A percentile compares a stretch with the other conserved stretches of the same genome.
phyloP scores from a whole-genome alignment of 2,113 vertebrate species.

The Albula glossodonta region DNA sequence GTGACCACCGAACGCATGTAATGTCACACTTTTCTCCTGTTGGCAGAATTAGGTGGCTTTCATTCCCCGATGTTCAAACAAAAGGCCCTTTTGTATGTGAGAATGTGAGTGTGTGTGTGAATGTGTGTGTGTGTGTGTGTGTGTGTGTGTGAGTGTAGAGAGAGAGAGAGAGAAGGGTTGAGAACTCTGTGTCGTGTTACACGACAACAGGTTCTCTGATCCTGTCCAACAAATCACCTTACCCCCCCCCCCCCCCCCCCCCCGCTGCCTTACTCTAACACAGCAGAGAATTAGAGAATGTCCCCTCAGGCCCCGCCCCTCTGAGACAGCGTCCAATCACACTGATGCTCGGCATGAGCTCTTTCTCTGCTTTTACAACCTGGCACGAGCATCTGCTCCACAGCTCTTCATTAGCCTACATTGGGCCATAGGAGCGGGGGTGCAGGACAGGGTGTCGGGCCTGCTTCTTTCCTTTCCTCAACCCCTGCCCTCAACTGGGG shows the following conservation, averaged over 20 bases:
- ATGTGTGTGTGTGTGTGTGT: slow-evolving; percentile 36
- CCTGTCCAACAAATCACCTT: slow-evolving; percentile 53
- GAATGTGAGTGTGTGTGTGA: slow-evolving; percentile 40
- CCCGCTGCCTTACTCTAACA: neutral
- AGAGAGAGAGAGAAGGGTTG: slow-evolving; percentile 31
- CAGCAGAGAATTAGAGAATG: neutral
- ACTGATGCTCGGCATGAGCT: neutral
- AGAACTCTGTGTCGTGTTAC: slow-evolving; percentile 62
- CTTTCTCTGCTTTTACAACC: neutral
- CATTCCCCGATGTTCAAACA: slow-evolving; percentile 50
- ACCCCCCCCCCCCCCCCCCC: neutral
- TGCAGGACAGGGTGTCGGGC: neutral
- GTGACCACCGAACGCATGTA: slow-evolving; percentile 59
- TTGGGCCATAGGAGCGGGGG: neutral
- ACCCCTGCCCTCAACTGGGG: neutral
- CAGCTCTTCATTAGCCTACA: neutral
- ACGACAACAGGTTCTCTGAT: slow-evolving; percentile 51
- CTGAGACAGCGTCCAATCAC: neutral
- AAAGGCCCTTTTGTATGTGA: slow-evolving; percentile 58
- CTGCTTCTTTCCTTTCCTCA: neutral
- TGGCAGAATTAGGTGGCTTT: slow-evolving; percentile 39
- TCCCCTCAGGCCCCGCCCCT: neutral
- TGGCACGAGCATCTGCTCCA: neutral
- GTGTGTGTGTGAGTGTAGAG: slow-evolving; percentile 29
- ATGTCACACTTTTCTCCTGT: slow-evolving; percentile 59